Conservation (phyloP, 1,140 invertebrate species). For the Drosophila equinoxialis region DNA sequence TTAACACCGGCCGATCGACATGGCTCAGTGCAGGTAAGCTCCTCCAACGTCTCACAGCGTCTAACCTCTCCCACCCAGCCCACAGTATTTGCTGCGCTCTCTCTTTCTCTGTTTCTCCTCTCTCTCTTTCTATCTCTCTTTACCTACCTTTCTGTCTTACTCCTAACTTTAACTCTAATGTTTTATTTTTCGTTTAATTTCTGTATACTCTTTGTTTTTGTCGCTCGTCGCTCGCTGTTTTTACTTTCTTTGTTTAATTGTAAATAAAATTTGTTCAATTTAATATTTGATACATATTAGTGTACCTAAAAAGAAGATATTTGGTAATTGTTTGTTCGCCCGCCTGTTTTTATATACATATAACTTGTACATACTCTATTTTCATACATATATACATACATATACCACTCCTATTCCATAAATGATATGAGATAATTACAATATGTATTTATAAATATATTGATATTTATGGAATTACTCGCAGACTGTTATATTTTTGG, state of each 20-base stretch:
- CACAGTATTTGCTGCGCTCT: constrained; percentile 24
- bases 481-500: constrained; percentile 83
- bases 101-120: background rate
- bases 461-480: constrained; percentile 63
- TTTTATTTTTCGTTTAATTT: constrained; percentile 25
- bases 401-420: constrained; percentile 19
- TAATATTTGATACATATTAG: background rate
- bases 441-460: constrained; percentile 45
- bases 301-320: constrained; percentile 19
- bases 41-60: constrained; percentile 33
- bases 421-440: constrained; percentile 49
- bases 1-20: constrained; percentile 96
- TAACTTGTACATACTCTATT: constrained; percentile 24
- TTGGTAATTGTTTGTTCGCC: constrained; percentile 26
- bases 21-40: constrained; percentile 95
- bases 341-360: constrained; percentile 22
- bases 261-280: constrained; percentile 18
- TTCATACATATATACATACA: too few species aligned
- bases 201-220: constrained; percentile 45
- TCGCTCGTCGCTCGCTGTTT: constrained; percentile 46
- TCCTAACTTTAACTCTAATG: constrained; percentile 7
- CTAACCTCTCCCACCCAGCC: constrained; percentile 41
- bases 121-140: constrained; percentile 24
- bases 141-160: background rate
- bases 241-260: constrained; percentile 35